Evolutionary conservation across 1,140 invertebrate species (phyloP), one percentile per base, ranked within the genome.

Genomic region (Ceratosolen solmsi): DNA sequence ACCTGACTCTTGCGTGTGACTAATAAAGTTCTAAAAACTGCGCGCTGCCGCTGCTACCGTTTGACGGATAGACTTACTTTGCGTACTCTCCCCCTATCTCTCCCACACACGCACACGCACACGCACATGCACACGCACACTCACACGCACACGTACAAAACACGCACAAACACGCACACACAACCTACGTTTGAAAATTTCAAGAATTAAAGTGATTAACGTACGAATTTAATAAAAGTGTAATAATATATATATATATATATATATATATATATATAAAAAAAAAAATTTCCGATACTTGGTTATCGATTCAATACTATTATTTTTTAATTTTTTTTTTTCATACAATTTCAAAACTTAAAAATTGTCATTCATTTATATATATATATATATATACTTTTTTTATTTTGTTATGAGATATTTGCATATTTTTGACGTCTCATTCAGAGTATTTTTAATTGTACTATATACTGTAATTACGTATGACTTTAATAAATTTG

Each of bases 1-100:
- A 77, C 74, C 80, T 60, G 65, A 77, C 73, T 68, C 27, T 74
- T 33, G 41, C 56, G 25, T 82, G 36, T 77, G 73, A 82, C 74
- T 82, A 82, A 82, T 38, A 77, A 82, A 77, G 73, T 82, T 82
- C 80, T 82, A 77, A 82, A 82, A 82, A 82, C 74, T 82, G 65
- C 79, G 65, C 65, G 72, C 51, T 41, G 7, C 51, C 22, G 36
- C 30, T 70, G 41, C 71, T 68, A 27, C 56, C 54, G 71, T 63
- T 80, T 80, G 79, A 80, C 79, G 71, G 58, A 75, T 74, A 71
- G 78, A 74, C 71, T 80, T 56, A 38, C 60, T 36, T 38, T 25
- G 2, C 20, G 22, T 20, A 33, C 41, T 72, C 41, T 51, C 46
- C 49, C 22, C 8, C 38, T 25, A 9, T 22, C 5, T 33, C 25